Evolutionary conservation across 2,888 invertebrate genomes (phyloP), one percentile per base, ranked within the genome.

Genomic region (Cabera pusaria): DNA sequence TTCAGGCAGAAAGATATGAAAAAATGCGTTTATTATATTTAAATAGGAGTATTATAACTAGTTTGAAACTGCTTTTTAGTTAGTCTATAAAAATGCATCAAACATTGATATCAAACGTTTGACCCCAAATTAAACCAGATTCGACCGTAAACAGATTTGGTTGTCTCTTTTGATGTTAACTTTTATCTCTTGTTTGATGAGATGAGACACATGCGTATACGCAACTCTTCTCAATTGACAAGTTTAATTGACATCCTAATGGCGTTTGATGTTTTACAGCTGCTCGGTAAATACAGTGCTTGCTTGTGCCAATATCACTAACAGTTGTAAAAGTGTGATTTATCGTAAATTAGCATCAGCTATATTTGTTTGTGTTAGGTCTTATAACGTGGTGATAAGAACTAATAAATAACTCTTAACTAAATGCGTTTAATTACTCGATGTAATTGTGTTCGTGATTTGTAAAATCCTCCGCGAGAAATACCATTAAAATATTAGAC

Each of bases 41-140:
- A n/a, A n/a, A n/a, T 14, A 10, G 23, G 28, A 29, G 22, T 32
- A 34, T 40, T 23, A 22, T 22, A 40, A 44, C 43, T 44, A 51
- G 48, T 18, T 22, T 31, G 44, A 51, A 52, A 56, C 40, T 52
- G 47, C 55, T 49, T 47, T 40, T 27, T 23, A 29, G 53, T 54
- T 59, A 52, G 58, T 56, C 47, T 56, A 68, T 78, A 72, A 72
- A n/a, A 80, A 78, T 68, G 81, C 76, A 80, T 82, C 78, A 84
- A 83, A 84, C 65, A 60, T 64, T 59, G 49, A 67, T 75, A 76
- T 74, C 69, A 74, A 80, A 76, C 69, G 72, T 61, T 71, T 74
- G 72, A 76, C 72, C 72, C 72, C 63, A 77, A 78, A 77, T 75
- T 69, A 71, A 76, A 79, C 71, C 73, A 80, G 77, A 72, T 67